Percentiles rank a stretch among this genome's conserved stretches.
Evolutionary conservation across 2,888 invertebrate species (phyloP).

Genomic region (Protula sp.): DNA sequence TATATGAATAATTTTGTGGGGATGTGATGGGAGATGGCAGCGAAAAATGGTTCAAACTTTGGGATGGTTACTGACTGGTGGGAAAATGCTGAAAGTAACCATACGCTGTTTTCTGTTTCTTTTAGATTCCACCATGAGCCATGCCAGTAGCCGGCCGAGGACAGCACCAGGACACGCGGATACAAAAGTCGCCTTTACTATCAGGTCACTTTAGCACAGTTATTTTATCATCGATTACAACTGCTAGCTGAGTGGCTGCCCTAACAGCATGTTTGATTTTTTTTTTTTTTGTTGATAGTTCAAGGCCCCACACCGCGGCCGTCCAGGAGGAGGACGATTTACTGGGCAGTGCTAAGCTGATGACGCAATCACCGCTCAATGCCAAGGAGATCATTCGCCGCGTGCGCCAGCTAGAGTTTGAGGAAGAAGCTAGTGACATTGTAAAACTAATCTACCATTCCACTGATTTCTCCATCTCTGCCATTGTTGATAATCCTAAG

Average conservation of each 20-base stretch:
- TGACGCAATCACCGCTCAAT: slow-evolving; percentile 36
- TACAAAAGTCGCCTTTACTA: slow-evolving; percentile 14
- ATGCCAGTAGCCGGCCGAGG: slow-evolving; percentile 31
- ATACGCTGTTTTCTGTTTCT: too few relatives aligned
- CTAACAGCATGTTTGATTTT: too few relatives aligned
- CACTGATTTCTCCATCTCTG: slow-evolving; percentile 44
- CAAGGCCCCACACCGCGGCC: slow-evolving; percentile 44
- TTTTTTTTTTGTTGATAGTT: too few relatives aligned
- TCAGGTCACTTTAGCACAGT: slow-evolving; percentile 18
- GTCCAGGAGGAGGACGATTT: slow-evolving; percentile 37
- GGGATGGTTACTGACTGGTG: too few relatives aligned
- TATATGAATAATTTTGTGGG: too few relatives aligned
- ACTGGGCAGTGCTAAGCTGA: slow-evolving; percentile 26
- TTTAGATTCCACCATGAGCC: too few relatives aligned
- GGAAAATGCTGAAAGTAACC: too few relatives aligned
- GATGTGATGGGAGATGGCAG: too few relatives aligned
- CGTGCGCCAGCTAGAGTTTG: not conserved
- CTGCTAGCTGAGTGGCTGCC: too few relatives aligned
- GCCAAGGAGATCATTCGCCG: slow-evolving; percentile 30
- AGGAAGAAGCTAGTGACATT: slow-evolving; percentile 20
- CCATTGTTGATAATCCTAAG: slow-evolving; percentile 49
- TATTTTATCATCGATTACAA: too few relatives aligned
- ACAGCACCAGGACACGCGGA: slow-evolving; percentile 37
- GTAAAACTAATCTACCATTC: slow-evolving; percentile 41
- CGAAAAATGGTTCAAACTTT: too few relatives aligned